phyloP scores from a whole-genome alignment of 2,113 vertebrate genomes.

The Microtus oregoni region DNA sequence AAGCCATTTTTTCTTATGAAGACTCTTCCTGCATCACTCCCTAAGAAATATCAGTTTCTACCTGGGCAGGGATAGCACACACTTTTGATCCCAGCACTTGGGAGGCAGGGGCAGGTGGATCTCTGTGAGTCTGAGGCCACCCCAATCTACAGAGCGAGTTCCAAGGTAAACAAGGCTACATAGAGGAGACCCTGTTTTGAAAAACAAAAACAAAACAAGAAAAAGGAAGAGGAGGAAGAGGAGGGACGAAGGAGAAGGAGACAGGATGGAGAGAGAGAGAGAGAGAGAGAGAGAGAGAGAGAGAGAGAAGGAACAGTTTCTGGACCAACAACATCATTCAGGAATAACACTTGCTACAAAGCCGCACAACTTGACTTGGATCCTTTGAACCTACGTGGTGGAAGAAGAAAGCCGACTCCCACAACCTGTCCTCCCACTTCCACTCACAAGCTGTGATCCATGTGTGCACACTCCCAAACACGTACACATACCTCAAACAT shows the following conservation, averaged over 20 bases:
- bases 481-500: neutral
- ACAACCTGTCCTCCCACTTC: neutral
- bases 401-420: no score
- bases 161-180: neutral
- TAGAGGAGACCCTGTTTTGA: neutral
- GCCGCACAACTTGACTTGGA: neutral
- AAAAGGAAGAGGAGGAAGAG: neutral
- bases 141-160: neutral
- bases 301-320: neutral
- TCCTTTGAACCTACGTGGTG: neutral
- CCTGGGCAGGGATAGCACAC: neutral
- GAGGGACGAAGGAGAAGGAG: neutral
- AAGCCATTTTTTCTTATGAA: neutral
- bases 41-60: neutral
- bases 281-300: no score
- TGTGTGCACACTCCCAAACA: neutral
- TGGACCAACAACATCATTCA: neutral
- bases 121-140: neutral
- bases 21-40: neutral
- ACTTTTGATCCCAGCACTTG: neutral
- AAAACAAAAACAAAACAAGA: neutral
- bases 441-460: no score
- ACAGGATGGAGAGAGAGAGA: no score
- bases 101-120: neutral
- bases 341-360: no score